A percentile compares a stretch with the other conserved stretches of the same genome.
These are phyloP conservation scores for Deilephila elpenor DNA, from an alignment of 2,888 invertebrate species.

Conservation along the genomic window DNA sequence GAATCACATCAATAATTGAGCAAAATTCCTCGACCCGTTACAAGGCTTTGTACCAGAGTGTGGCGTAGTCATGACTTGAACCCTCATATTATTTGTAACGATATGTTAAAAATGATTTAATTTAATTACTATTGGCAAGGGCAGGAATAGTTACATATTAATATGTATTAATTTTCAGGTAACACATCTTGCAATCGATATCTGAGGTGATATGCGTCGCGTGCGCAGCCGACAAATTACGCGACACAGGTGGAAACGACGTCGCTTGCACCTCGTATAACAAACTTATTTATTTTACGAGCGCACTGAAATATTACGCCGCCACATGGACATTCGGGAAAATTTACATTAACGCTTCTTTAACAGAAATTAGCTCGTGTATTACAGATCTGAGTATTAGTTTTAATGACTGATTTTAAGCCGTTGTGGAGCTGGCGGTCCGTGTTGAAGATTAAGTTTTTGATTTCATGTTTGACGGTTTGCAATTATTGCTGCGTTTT, in stretches of 20 bases:
- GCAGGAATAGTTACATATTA: not conserved
- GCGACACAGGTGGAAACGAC: slow-evolving; percentile 52
- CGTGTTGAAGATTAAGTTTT: too few relatives aligned
- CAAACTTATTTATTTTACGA: slow-evolving; percentile 57
- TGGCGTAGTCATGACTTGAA: too few relatives aligned
- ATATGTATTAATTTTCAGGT: not conserved
- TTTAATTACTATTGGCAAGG: too few relatives aligned
- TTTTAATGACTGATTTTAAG: too few relatives aligned
- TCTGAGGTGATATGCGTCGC: slow-evolving; percentile 39
- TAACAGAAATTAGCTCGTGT: not conserved
- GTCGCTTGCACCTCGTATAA: slow-evolving; percentile 46
- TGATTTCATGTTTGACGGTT: too few relatives aligned
- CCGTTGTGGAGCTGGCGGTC: too few relatives aligned
- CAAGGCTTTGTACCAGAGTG: too few relatives aligned
- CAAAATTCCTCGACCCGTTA: too few relatives aligned
- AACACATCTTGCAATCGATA: slow-evolving; percentile 12
- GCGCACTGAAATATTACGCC: slow-evolving; percentile 46
- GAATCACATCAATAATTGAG: too few relatives aligned
- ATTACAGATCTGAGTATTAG: not conserved
- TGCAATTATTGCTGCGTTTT: too few relatives aligned
- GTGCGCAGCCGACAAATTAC: slow-evolving; percentile 55
- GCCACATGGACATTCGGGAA: slow-evolving; percentile 31
- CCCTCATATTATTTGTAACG: too few relatives aligned
- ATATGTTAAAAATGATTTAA: too few relatives aligned
- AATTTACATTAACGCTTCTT: slow-evolving; percentile 30